These are phyloP conservation scores for Prionace glauca DNA, from an alignment of 2,797 vertebrate species.

Conservation along the genomic window DNA sequence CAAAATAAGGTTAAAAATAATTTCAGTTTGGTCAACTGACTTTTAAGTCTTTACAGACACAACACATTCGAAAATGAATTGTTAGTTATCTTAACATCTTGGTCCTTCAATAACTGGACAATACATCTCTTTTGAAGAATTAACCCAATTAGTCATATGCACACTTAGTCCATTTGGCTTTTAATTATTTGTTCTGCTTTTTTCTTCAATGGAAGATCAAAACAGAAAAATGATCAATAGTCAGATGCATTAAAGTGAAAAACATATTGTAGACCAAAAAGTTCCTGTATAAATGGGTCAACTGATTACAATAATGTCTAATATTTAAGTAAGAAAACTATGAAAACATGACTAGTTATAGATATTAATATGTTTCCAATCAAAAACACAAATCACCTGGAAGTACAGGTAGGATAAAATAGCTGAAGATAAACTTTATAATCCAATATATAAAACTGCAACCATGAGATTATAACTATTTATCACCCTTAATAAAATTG, in stretches of 20 bases:
- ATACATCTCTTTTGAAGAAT: neutral
- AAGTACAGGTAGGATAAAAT: neutral
- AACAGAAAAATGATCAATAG: neutral
- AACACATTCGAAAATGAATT: neutral
- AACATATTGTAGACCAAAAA: neutral
- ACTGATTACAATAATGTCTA: neutral
- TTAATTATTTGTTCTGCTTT: neutral
- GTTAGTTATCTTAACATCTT: neutral
- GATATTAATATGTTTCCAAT: neutral
- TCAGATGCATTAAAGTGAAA: neutral
- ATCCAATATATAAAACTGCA: neutral
- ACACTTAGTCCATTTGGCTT: neutral
- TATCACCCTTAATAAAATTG: neutral
- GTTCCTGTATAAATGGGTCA: too few species aligned
- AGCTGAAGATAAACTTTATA: neutral
- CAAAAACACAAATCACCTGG: neutral
- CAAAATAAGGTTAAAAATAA: neutral
- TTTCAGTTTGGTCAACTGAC: neutral
- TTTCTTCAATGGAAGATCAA: neutral
- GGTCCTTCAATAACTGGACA: neutral
- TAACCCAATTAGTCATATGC: neutral
- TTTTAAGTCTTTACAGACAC: neutral
- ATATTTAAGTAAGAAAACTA: neutral
- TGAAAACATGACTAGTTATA: neutral
- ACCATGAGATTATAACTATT: neutral